These are phyloP conservation scores for Xenopus tropicalis DNA, from an alignment of 2,113 vertebrate genomes.

Conservation along the genomic window DNA sequence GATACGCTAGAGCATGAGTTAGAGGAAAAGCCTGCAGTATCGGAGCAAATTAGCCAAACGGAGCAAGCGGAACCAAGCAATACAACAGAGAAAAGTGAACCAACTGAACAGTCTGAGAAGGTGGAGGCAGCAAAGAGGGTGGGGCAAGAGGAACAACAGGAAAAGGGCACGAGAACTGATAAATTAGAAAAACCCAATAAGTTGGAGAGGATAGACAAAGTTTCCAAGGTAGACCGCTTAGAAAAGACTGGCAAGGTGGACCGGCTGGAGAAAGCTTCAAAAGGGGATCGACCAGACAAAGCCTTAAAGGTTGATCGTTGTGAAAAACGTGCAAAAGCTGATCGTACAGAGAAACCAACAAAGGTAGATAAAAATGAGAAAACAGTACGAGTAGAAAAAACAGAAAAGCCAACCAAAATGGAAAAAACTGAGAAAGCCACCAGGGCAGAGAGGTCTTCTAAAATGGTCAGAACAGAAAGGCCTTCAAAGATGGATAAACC, in stretches of 20 bases:
- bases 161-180: conserved; percentile 3
- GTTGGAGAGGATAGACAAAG: not conserved
- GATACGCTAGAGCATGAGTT: not conserved
- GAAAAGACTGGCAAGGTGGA: conserved; percentile 46
- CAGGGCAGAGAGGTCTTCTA: conserved; percentile 52
- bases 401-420: conserved; percentile 50
- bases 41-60: conserved; percentile 39
- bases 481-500: conserved; percentile 41
- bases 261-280: conserved; percentile 40
- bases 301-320: conserved; percentile 21
- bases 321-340: conserved; percentile 24
- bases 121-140: conserved; percentile 41
- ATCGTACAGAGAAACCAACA: conserved; percentile 38
- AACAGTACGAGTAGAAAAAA: conserved; percentile 43
- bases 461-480: conserved; percentile 43
- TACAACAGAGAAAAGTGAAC: conserved; percentile 27
- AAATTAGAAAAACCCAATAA: conserved; percentile 27
- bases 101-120: conserved; percentile 30
- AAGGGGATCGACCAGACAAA: conserved; percentile 49
- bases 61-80: conserved; percentile 37
- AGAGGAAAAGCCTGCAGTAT: conserved; percentile 1
- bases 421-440: conserved; percentile 26
- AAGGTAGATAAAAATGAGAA: conserved; percentile 45
- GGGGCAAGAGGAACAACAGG: conserved; percentile 3
- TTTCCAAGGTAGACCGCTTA: conserved; percentile 14